Base-by-base conservation (phyloP, 2,113 vertebrate genomes). In the Planiliza haematocheilus region DNA sequence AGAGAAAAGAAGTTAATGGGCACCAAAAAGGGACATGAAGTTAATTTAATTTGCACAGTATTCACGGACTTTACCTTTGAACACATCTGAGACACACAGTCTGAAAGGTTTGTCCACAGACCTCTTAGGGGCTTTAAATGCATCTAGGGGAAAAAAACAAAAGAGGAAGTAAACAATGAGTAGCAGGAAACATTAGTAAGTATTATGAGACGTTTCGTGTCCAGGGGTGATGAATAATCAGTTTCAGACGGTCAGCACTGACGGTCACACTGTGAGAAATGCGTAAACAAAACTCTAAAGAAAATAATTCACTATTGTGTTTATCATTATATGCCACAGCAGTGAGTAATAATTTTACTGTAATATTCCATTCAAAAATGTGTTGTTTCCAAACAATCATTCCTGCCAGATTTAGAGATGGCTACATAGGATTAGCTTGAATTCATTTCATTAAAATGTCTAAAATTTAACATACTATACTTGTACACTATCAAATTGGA, bases 81-180 rank as follows among this genome's bases (percentile, higher is more conserved):
- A 99, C 73, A 99, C 98, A 75, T 99, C 97, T 1, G 97, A 97
- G 46, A 98, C 95, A 43, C 96, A 99, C 43, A 99, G 92, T 63
- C 98, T 94, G 92, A 98, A 99, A 6, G 98, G 96, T 78, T 99
- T 98, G 70, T 99, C 96, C 70, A 96, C 79, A 60, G 96, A 97
- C 77, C 97, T 94, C 74, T 95, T 96, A 21, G 97, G 98, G 14
- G 97, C 85, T 88, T 95, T 97, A 85, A 99, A 98, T 43, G 91
- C 94, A 94, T 99, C 98, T 30, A 77, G 71, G 55, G 3, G 5
- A 58, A 61, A 34, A 70, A 11, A 0, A 70, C 9, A 77, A 36
- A 34, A 52, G 12, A 65, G 53, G 18, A 57, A 70, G 46, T 43
- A 38, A 42, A 64, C 49, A 21, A 18, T 18, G 2, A 74, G 2